Evolutionary conservation across 2,888 invertebrate species (phyloP), one percentile per base, ranked within the genome.

Genomic region (Stomorhina lunata): DNA sequence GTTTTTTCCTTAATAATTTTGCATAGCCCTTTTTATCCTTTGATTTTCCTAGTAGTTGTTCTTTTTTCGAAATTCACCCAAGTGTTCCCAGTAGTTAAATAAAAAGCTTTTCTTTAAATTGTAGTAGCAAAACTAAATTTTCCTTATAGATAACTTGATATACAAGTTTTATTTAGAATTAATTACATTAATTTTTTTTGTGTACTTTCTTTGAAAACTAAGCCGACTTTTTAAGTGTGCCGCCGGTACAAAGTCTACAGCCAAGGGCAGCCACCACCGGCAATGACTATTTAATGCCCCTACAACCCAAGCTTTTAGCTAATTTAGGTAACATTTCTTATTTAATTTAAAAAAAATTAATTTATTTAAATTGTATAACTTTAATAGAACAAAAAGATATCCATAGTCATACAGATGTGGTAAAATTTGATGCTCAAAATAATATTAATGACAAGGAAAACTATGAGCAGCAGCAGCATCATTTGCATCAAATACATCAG

Each of bases 241-340:
- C 94, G 82, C 87, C 90, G 45, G 88, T 91, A 80, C 93, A 93
- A 85, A 94, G 94, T 86, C 89, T 95, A 86, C 94, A 94, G 92
- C 94, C 95, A 57, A 92, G 95, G 84, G 93, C 95, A 84, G 94
- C 95, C 61, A 95, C 95, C 85, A 95, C 94, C 40, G 95, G 94
- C 81, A 93, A 94, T 90, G 94, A 94, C 87, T 93, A 94, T 85
- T 93, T 94, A 91, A 92, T 95, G 87, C 95, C 95, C 79, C 91
- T 95, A 76, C 95, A 95, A 92, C 95, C 95, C 81, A 94, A 94
- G 87, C 91, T 94, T 84, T 92, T 94, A 85, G 90, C 87, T 65
- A 86, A 90, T 75, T 85, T 91, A 85, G 91, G 91, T 91, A 88
- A 89, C 87, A 87, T 45, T 50, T 37, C 45, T 57, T 76, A 1